Base-by-base conservation (phyloP, 1,140 invertebrate species). In the Drosophila tani region DNA sequence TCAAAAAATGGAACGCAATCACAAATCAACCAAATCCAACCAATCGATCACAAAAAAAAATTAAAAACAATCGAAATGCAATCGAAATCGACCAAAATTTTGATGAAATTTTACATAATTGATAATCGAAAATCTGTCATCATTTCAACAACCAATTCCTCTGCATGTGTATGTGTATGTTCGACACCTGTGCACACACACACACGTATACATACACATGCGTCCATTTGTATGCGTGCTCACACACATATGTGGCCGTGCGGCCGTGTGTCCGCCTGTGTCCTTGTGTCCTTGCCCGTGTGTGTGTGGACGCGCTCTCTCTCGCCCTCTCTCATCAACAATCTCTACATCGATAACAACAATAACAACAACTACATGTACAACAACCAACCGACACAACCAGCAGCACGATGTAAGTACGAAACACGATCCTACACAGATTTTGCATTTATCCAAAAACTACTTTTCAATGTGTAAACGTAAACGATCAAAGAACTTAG, bases 401-500 rank as follows among this genome's bases (percentile, higher is more conserved):
- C 91, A 91, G 84, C 91, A 92, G 91, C 91, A 92, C 91, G 91
- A 92, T 92, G 91, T 92, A 92, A 92, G 91, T 92, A 92, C 88
- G 77, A 92, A 91, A 90, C 87, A 91, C 87, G 64, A 83, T 82
- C 70, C 70, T 86, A 91, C 86, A 91, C 83, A 47, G 47, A 81
- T 83, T 81, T 87, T 75, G 77, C 85, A 90, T 84, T 81, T 84
- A 81, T 84, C 77, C 63, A 55, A 73, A 62, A 85, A 78, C 64
- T 78, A 78, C 64, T 78, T 79, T 53, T 81, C 65, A 49, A 88
- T 90, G 69, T 90, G 83, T 79, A 82, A 56, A 59, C 69, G 83
- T 79, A 82, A 56, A 59, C 69, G 66, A 74, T 77, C 82, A 63
- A 84, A 66, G 62, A 85, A 75, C 66, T 60, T 86, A 86, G 82